phyloP scores from a whole-genome alignment of 2,888 invertebrate species.

The Aquatica leii region DNA sequence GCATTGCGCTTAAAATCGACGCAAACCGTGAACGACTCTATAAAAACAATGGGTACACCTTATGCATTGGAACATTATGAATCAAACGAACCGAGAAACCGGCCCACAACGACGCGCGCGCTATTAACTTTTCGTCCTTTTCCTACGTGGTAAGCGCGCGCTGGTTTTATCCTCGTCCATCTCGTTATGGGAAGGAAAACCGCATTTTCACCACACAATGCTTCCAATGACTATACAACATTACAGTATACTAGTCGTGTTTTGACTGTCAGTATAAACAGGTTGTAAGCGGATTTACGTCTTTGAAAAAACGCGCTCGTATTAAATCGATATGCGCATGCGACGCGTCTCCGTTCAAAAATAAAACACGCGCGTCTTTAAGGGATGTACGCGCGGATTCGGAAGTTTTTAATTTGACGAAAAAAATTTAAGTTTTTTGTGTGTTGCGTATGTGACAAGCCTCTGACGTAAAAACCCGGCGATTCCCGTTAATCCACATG shows the following conservation, averaged over 20 bases:
- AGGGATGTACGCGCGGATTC: background rate
- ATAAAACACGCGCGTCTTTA: slow-evolving; percentile 1
- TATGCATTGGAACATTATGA: slow-evolving; percentile 52
- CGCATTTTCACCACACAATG: slow-evolving; percentile 49
- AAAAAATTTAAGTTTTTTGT: background rate
- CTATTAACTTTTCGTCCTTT: slow-evolving; percentile 40
- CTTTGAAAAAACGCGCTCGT: slow-evolving; percentile 24
- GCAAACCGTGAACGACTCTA: slow-evolving; percentile 32
- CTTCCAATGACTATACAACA: slow-evolving; percentile 43
- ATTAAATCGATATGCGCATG: slow-evolving; percentile 19
- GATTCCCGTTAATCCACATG: slow-evolving; percentile 44
- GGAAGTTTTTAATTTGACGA: background rate
- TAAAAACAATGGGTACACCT: slow-evolving; percentile 54
- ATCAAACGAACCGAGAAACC: slow-evolving; percentile 50
- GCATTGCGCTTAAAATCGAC: slow-evolving; percentile 42
- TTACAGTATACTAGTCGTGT: slow-evolving; percentile 44
- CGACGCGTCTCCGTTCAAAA: slow-evolving; percentile 17
- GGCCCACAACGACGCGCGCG: slow-evolving; percentile 52
- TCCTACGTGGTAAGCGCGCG: slow-evolving; percentile 13
- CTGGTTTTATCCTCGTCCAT: slow-evolving; percentile 36
- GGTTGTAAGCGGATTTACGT: slow-evolving; percentile 28
- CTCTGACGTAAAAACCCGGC: slow-evolving; percentile 43
- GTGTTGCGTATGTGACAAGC: slow-evolving; percentile 23
- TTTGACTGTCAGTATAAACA: slow-evolving; percentile 42
- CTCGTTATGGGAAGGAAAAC: slow-evolving; percentile 52